A percentile compares a stretch with the other conserved stretches of the same genome.
Conservation (phyloP, 2,113 vertebrate genomes). For the Percina caprodes region DNA sequence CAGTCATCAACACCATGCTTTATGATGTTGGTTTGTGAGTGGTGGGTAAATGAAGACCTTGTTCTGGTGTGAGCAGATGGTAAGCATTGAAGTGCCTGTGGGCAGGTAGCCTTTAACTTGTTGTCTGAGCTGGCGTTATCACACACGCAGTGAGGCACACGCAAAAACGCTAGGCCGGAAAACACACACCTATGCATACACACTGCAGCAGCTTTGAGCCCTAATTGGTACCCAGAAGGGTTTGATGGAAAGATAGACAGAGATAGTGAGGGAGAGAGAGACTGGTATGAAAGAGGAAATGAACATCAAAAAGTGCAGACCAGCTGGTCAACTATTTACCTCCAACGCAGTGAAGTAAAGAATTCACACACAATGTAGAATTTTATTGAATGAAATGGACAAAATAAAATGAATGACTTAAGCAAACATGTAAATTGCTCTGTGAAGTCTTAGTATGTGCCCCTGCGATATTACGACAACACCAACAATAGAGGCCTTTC, state of each 20-base stretch:
- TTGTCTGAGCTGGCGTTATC: slow-evolving; percentile 88
- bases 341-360: slow-evolving; percentile 49
- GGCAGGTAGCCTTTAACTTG: slow-evolving; percentile 94
- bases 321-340: slow-evolving; percentile 75
- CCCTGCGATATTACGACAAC: slow-evolving; percentile 34
- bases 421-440: slow-evolving; percentile 37
- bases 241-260: slow-evolving; percentile 81
- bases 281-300: slow-evolving; percentile 68
- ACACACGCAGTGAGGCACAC: slow-evolving; percentile 80
- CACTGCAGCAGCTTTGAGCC: slow-evolving; percentile 92
- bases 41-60: slow-evolving; percentile 87
- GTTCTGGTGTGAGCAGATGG: slow-evolving; percentile 92
- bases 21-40: slow-evolving; percentile 80
- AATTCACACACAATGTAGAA: slow-evolving; percentile 36
- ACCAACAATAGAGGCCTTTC: slow-evolving; percentile 27
- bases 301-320: slow-evolving; percentile 70
- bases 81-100: slow-evolving; percentile 91
- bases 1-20: slow-evolving; percentile 36
- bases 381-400: slow-evolving; percentile 41
- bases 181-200: slow-evolving; percentile 76
- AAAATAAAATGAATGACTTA: slow-evolving; percentile 24
- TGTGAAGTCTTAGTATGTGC: slow-evolving; percentile 32
- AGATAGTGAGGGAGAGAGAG: slow-evolving; percentile 42
- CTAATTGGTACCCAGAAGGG: slow-evolving; percentile 97
- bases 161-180: neutral